phyloP scores from a whole-genome alignment of 2,888 invertebrate genomes.

The Zeuzera pyrina region DNA sequence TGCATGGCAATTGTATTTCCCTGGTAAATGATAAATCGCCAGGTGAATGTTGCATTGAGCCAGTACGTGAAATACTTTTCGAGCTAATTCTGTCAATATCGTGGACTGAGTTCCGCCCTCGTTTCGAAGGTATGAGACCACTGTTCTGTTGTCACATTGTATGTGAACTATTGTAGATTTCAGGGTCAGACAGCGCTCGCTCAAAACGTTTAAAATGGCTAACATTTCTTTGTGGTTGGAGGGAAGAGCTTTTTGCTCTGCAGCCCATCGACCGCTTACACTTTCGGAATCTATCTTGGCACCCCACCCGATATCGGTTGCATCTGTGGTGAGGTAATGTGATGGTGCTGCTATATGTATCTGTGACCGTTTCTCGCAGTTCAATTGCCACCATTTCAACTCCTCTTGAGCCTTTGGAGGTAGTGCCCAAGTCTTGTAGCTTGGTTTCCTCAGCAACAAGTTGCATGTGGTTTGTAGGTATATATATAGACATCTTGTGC shows the following conservation, averaged over 20 bases:
- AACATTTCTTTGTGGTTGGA: conserved; percentile 17
- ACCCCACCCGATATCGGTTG: conserved; percentile 11
- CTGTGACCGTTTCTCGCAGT: neutral
- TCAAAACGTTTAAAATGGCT: conserved; percentile 6
- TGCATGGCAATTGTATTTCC: conserved; percentile 24
- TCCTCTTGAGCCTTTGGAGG: neutral
- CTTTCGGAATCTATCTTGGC: conserved; percentile 1
- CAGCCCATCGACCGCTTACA: conserved; percentile 8
- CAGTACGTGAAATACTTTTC: conserved; percentile 8
- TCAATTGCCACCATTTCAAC: conserved; percentile 1
- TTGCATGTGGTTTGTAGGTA: too few relatives aligned
- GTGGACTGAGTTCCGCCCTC: neutral
- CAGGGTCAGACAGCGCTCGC: neutral
- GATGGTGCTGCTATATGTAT: conserved; percentile 1
- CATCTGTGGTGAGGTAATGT: conserved; percentile 13
- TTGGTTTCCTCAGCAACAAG: neutral
- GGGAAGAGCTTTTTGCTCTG: conserved; percentile 8
- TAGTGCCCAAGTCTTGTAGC: neutral
- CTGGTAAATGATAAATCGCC: conserved; percentile 16
- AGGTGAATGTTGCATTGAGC: conserved; percentile 13
- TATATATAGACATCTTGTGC: too few relatives aligned
- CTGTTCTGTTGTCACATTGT: conserved; percentile 15
- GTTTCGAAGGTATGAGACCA: conserved; percentile 8
- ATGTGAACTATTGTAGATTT: neutral
- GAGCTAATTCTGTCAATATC: conserved; percentile 7